These are phyloP conservation scores for Periophthalmodon schlosseri DNA, from an alignment of 2,113 vertebrate genomes.

Conservation along the genomic window DNA sequence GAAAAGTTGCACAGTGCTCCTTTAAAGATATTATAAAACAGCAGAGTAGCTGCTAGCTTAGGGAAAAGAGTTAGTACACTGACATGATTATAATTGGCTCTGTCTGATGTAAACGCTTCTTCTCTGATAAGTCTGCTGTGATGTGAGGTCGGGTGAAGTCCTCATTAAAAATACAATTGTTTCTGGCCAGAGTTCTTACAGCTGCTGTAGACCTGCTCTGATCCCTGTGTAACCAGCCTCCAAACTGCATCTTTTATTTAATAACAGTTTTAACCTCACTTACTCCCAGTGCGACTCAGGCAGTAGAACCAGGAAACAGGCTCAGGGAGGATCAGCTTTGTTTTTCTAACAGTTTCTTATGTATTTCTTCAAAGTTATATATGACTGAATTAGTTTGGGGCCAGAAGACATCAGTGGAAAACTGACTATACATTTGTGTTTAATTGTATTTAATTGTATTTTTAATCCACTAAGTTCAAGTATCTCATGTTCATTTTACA, in stretches of 20 bases:
- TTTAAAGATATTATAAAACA: background rate
- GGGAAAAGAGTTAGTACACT: background rate
- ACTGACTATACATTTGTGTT: too few relatives aligned
- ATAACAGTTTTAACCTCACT: conserved; percentile 70
- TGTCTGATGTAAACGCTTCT: conserved; percentile 59
- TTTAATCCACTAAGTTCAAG: too few relatives aligned
- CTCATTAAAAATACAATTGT: conserved; percentile 78
- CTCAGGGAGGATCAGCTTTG: conserved; percentile 13
- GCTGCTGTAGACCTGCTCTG: conserved; percentile 62
- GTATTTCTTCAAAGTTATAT: background rate
- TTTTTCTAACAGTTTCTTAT: background rate
- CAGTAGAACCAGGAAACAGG: conserved; percentile 43
- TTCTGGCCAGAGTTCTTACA: conserved; percentile 38
- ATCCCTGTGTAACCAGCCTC: conserved; percentile 55
- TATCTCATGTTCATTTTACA: too few relatives aligned
- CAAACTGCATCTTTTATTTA: conserved; percentile 74
- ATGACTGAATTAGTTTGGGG: background rate
- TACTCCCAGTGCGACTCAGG: conserved; percentile 34
- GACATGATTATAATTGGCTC: conserved; percentile 23
- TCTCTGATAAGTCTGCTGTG: conserved; percentile 44
- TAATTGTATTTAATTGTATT: too few relatives aligned
- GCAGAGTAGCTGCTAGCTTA: too few relatives aligned
- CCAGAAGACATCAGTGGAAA: background rate
- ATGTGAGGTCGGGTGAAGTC: conserved; percentile 59
- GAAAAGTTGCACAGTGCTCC: too few relatives aligned